Percentiles rank a stretch among this genome's conserved stretches.
phyloP scores from a whole-genome alignment of 2,113 vertebrate species.

The Nipponia nippon region DNA sequence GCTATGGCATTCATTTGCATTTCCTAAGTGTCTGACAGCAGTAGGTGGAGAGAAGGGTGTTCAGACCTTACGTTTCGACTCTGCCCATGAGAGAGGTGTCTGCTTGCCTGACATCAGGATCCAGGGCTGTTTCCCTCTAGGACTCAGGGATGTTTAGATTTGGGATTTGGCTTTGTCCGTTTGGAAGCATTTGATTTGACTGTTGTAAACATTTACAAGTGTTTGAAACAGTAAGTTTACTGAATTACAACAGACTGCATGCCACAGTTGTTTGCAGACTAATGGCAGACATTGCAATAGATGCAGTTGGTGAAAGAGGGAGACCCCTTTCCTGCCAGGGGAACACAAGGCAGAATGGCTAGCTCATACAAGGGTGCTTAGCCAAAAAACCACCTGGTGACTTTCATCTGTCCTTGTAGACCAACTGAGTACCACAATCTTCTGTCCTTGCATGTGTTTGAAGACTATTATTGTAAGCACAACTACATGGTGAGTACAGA shows the following conservation, averaged over 20 bases:
- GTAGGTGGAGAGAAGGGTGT: background rate
- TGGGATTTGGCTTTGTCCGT: background rate
- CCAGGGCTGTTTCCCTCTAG: background rate
- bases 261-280: background rate
- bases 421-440: background rate
- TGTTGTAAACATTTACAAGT: background rate
- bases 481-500: background rate
- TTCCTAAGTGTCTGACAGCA: background rate
- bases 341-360: background rate
- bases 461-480: background rate
- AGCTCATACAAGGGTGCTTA: background rate
- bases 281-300: background rate
- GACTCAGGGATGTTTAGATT: background rate
- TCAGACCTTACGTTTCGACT: background rate
- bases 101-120: background rate
- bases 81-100: background rate
- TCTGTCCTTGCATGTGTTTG: background rate
- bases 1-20: background rate
- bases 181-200: background rate
- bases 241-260: background rate
- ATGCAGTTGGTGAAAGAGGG: background rate
- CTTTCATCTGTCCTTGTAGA: background rate
- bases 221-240: background rate
- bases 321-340: accelerated
- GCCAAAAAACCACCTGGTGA: background rate